Evolutionary conservation across 2,113 vertebrate genomes (phyloP).

Genomic region (Tychaedon coryphoeus): DNA sequence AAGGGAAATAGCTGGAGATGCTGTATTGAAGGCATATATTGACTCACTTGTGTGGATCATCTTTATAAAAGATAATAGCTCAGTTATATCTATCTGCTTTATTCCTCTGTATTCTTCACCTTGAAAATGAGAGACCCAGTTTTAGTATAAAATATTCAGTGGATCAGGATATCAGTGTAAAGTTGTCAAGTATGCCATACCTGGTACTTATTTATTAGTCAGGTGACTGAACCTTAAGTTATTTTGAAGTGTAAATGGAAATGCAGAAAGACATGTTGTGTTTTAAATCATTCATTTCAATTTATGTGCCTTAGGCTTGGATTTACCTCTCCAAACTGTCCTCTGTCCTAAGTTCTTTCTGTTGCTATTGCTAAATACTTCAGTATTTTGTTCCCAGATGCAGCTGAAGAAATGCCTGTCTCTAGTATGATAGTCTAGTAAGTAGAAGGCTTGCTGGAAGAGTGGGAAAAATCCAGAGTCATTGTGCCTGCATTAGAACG

Average conservation of each 20-base stretch:
- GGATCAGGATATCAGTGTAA: not conserved
- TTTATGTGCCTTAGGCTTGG: not conserved
- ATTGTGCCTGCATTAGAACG: not conserved
- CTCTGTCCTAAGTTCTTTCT: not conserved
- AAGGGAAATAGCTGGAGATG: not conserved
- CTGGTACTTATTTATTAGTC: not conserved
- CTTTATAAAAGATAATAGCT: not conserved
- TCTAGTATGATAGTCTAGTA: not conserved
- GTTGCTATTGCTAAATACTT: not conserved
- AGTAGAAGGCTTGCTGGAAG: not conserved
- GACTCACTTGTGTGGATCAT: not conserved
- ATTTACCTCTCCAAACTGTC: not conserved
- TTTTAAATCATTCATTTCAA: not conserved
- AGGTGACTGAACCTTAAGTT: not conserved
- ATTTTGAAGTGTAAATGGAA: not conserved
- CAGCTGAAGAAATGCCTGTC: not conserved
- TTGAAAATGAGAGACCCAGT: not conserved
- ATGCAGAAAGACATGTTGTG: not conserved
- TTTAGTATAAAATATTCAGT: not conserved
- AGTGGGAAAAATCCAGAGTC: not conserved
- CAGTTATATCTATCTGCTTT: not conserved
- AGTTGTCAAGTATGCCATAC: not conserved
- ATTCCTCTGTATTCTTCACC: not conserved
- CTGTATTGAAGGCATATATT: not conserved
- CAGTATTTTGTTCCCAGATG: not conserved